A percentile compares a stretch with the other conserved stretches of the same genome.
Evolutionary conservation across 2,888 invertebrate species (phyloP).

Genomic region (Portevinia maculata): DNA sequence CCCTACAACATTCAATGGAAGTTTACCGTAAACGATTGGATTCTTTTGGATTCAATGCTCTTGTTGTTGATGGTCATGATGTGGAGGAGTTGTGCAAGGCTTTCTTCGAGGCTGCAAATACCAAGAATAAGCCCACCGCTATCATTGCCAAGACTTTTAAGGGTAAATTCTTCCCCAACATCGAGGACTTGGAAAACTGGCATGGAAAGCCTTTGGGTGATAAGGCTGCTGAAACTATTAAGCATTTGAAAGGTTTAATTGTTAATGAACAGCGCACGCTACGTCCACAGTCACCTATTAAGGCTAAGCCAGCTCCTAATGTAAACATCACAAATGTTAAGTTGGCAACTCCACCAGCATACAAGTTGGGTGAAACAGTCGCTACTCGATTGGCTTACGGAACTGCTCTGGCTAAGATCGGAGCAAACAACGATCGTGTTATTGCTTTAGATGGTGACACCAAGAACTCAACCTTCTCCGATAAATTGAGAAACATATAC

Average conservation of each 20-base stretch:
- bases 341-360: slow-evolving; percentile 91
- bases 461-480: slow-evolving; percentile 99
- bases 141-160: slow-evolving; percentile 98
- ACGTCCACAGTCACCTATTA: slow-evolving; percentile 86
- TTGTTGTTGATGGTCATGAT: slow-evolving; percentile 98
- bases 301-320: slow-evolving; percentile 87
- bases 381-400: slow-evolving; percentile 98
- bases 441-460: slow-evolving; percentile 98
- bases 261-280: slow-evolving; percentile 76
- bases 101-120: slow-evolving; percentile 90
- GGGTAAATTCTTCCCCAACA: slow-evolving; percentile 93
- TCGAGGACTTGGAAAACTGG: slow-evolving; percentile 98
- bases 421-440: slow-evolving; percentile 89
- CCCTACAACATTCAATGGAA: slow-evolving; percentile 95
- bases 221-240: slow-evolving; percentile 88
- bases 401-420: slow-evolving; percentile 94
- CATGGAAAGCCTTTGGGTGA: slow-evolving; percentile 98
- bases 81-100: slow-evolving; percentile 95
- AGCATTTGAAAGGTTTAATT: slow-evolving; percentile 86
- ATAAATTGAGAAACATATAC: slow-evolving; percentile 91
- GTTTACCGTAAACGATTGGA: slow-evolving; percentile 91
- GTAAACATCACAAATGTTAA: slow-evolving; percentile 89
- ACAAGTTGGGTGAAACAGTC: slow-evolving; percentile 89
- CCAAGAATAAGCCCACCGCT: slow-evolving; percentile 93
- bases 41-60: slow-evolving; percentile 94